Base-by-base conservation (phyloP, 2,888 invertebrate genomes). In the Unio pictorum region DNA sequence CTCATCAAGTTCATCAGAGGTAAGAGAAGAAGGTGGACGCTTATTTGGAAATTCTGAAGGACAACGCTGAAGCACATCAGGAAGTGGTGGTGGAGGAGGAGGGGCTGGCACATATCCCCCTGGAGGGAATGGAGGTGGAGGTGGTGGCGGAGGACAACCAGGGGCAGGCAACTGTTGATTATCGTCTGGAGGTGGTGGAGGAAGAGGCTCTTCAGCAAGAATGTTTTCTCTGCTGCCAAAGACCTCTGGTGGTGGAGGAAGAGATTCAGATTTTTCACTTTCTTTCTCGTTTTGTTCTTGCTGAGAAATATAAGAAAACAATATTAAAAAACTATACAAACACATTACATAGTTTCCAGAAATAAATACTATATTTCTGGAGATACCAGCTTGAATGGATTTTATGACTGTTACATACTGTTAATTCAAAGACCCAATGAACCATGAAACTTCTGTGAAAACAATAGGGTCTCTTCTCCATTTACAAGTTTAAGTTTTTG, bases 161-260 rank as follows among this genome's bases (percentile, higher is more conserved):
- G 72, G 71, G 7, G 73, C 72, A n/a, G 75, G 69, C 15, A 74
- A 73, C 26, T 77, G 78, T 59, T 75, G 72, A 15, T 65, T 58
- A 30, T 62, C 68, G 5, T 62, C 67, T 30, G 74, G 67, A 34
- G 79, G 80, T 56, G 83, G 81, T n/a, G 80, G 79, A 17, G 79
- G 76, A 34, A 78, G 70, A 18, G 68, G 66, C 20, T 74, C 75
- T 20, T 74, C 75, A 45, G 70, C 26, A 26, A 56, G 57, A 26
- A 77, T 68, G 61, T 77, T 69, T 45, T 77, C 77, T 30, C 62
- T 67, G 26, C 68, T 73, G 18, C 73, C 76, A 18, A 77, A 66
- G 15, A 78, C 67, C 23, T 77, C 75, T 20, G 79, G 81, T 7
- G 79, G 79, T 28, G 76, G 76, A 23, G 76, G 77, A 20, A 78